Base-by-base conservation (phyloP, 2,113 vertebrate genomes). In the Gobio gobio region DNA sequence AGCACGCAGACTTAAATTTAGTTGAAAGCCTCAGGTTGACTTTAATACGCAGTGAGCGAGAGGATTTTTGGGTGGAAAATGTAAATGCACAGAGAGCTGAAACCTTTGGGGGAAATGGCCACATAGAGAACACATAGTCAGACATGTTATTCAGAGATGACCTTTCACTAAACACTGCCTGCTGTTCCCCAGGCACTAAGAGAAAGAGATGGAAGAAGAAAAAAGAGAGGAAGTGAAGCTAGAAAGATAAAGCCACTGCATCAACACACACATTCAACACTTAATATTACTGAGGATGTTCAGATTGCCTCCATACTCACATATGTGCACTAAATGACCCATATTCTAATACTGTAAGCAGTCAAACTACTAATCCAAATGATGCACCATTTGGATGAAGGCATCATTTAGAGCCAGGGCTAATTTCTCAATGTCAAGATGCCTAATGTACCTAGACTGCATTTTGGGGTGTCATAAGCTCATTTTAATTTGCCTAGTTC, bases 71-170 rank as follows among this genome's bases (percentile, higher is more conserved):
- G 61, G 10, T 56, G 22, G 70, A 73, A 87, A 73, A 77, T 77
- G 63, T 29, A 78, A 74, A 78, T 43, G 74, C 51, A 79, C 54
- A 73, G 36, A 51, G 66, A 74, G 84, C 77, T 51, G 26, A 51
- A 56, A 75, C 59, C 78, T 74, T 33, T 64, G 59, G 78, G 70
- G 29, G 22, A 24, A 78, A 9, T 51, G 54, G 74, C 70, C 61
- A 76, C 66, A 45, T 58, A 59, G n/a, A 83, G 61, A 70, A 86
- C 78, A 82, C 36, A 85, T 66, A 78, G 61, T 78, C 58, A 51
- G 24, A 74, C 70, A 51, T 86, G 78, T 64, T 86, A 82, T 81
- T 86, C 78, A 75, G 78, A 51, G 70, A 86, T 82, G 78, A 81
- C 84, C 84, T 85, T 85, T 85, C 33, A 72, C 75, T 72, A 85